These are phyloP conservation scores for Bedellia somnulentella DNA, from an alignment of 2,888 invertebrate species.

Conservation along the genomic window DNA sequence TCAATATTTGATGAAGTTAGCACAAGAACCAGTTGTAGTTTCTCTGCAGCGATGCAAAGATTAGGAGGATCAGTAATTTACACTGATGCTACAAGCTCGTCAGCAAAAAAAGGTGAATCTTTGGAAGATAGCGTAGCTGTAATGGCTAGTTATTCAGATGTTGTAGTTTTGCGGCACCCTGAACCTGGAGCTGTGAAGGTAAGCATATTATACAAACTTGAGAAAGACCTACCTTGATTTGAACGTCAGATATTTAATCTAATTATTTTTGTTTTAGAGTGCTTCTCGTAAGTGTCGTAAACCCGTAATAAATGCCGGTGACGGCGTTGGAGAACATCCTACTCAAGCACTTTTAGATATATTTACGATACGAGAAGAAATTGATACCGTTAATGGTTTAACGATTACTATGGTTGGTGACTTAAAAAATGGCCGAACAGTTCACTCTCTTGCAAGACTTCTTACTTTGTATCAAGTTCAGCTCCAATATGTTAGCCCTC, in stretches of 20 bases:
- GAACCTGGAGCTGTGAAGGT: constrained; percentile 87
- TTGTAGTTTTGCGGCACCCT: constrained; percentile 93
- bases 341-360: constrained; percentile 97
- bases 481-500: constrained; percentile 88
- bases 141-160: constrained; percentile 92
- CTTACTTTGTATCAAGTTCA: constrained; percentile 93
- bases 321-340: constrained; percentile 96
- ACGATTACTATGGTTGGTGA: constrained; percentile 99
- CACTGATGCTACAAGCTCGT: constrained; percentile 88
- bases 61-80: constrained; percentile 91
- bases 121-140: constrained; percentile 85
- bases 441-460: constrained; percentile 93
- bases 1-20: constrained; percentile 97
- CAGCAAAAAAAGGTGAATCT: constrained; percentile 95
- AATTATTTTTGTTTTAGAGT: constrained; percentile 44
- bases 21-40: constrained; percentile 95
- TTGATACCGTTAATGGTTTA: constrained; percentile 96
- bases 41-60: constrained; percentile 94
- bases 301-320: constrained; percentile 97
- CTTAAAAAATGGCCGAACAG: constrained; percentile 95
- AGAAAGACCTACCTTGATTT: background rate
- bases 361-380: constrained; percentile 97
- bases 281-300: constrained; percentile 82
- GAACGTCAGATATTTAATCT: background rate
- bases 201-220: constrained; percentile 29